Evolutionary conservation across 2,888 invertebrate species (phyloP), one percentile per base, ranked within the genome.

Genomic region (Aricia artaxerxes): DNA sequence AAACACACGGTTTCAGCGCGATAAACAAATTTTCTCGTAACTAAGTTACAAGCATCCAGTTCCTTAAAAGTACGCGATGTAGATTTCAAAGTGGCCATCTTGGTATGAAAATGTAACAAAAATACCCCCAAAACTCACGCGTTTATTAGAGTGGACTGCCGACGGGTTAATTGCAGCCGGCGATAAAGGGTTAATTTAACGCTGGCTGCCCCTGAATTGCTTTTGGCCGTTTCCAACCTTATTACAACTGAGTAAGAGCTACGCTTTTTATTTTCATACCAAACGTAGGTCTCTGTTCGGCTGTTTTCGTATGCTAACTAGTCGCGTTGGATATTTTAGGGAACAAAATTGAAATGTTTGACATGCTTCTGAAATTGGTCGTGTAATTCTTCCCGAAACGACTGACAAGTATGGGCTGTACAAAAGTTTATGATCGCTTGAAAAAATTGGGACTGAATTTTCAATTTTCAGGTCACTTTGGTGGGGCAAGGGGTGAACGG

Each of bases 151-250:
- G 85, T 87, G 82, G 84, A 81, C 85, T 85, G 84, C 81, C 82
- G 80, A 78, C 82, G 64, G 69, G 35, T 35, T 83, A 88, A 89
- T 88, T 88, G 87, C 84, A 78, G 40, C 49, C 82, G 82, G 85
- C 86, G 86, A 84, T 88, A 89, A 89, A 89, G 88, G 87, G 90
- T 89, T 90, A 90, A 91, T 91, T 90, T 90, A 87, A 89, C 90
- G 91, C 86, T 88, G 82, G 83, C 85, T 88, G 44, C 78, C 49
- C 44, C 78, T 31, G 69, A 78, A 69, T 78, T 78, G 78, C 31
- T 57, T 7, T 13, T 9, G 35, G 5, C 69, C 69, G 31, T 69
- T 69, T 35, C 4, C 11, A 38, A 69, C 69, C 69, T 16, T 69
- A 69, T 35, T 16, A 69, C 69, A 11, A 13, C 1, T 11, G 16